Evolutionary conservation across 2,113 vertebrate genomes (phyloP), one percentile per base, ranked within the genome.

Genomic region (Pandion haliaetus): DNA sequence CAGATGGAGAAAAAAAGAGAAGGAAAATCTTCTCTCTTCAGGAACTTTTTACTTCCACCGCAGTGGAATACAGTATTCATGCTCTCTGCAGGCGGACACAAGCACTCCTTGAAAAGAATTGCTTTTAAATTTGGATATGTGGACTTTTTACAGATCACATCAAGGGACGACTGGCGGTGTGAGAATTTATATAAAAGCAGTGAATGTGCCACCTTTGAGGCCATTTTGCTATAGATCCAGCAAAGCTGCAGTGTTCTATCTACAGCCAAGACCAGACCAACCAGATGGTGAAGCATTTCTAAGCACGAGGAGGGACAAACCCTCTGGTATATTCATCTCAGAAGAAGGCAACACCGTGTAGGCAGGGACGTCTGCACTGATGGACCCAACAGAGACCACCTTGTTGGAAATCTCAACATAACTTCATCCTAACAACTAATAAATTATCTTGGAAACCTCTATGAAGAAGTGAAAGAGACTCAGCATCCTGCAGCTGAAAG

Each of bases 341-440:
- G 80, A 45, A 74, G 44, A 2, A 0, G 6, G 36, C 40, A 66
- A 36, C 13, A 4, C 47, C 20, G 2, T 3, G 8, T 0, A 1
- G 34, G 29, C 10, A 72, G n/a, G 42, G 54, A 23, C 1, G 1
- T 38, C 62, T 17, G 49, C 34, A 36, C 31, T 29, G 44, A 16
- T 5, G 32, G 28, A 62, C 13, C 38, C 70, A 52, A 40, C 6
- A 10, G 2, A 61, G 29, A 63, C 8, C 12, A 50, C 14, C 38
- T 24, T 31, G 40, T 15, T 17, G 82, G 45, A 66, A 86, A 91
- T 42, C 49, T 50, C 31, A 44, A 58, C 28, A 9, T 17, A 86
- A 32, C 54, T 55, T 63, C 47, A 17, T 4, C 69, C 52, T n/a
- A 52, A 8, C n/a, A 50, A 10, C 5, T 10, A 23, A 17, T 17